A percentile compares a stretch with the other conserved stretches of the same genome.
Evolutionary conservation across 2,113 vertebrate genomes (phyloP).

Genomic region (Struthidea cinerea): DNA sequence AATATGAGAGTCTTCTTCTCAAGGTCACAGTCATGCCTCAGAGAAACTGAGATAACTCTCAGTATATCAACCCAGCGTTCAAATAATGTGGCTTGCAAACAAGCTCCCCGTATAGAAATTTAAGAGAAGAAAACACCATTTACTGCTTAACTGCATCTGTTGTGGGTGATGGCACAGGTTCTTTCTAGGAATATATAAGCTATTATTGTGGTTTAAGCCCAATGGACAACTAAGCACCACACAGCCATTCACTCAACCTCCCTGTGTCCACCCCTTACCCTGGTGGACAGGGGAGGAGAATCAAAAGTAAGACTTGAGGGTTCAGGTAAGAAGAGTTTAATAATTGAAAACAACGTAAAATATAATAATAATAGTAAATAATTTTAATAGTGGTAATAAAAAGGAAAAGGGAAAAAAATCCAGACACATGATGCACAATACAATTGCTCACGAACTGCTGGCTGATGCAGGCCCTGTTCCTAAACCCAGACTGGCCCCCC

Average conservation of each 20-base stretch:
- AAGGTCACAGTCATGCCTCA: neutral
- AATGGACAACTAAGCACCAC: neutral
- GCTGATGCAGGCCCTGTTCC: neutral
- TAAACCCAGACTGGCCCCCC: neutral
- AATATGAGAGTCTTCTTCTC: neutral
- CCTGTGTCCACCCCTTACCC: neutral
- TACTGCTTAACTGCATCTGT: neutral
- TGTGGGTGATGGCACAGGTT: neutral
- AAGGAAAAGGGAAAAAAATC: neutral
- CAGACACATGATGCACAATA: accelerated
- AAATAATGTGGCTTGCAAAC: neutral
- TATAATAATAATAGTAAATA: neutral
- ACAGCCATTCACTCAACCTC: neutral
- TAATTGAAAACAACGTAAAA: neutral
- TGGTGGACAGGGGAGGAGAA: neutral
- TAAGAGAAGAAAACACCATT: neutral
- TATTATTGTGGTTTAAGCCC: neutral
- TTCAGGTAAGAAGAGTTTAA: neutral
- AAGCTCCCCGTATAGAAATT: neutral
- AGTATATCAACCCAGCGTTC: neutral
- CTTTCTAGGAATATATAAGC: neutral
- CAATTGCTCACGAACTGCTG: neutral
- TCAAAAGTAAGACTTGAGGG: neutral
- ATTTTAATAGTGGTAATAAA: neutral
- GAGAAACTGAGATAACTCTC: neutral